Base-by-base conservation (phyloP, 2,113 vertebrate genomes). In the Micronycteris hirsuta region DNA sequence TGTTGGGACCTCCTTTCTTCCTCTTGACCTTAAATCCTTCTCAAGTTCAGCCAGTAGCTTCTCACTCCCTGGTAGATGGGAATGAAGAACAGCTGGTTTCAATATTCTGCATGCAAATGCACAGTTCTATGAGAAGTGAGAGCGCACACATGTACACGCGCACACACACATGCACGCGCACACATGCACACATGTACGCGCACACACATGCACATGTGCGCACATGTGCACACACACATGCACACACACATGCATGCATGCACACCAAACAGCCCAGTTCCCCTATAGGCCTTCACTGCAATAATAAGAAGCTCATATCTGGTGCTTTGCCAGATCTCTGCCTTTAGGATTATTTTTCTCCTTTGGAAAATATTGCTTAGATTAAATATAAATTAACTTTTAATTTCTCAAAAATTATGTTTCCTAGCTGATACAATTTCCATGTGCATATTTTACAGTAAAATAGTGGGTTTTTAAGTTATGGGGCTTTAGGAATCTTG, bases 301-400 rank as follows among this genome's bases (percentile, higher is more conserved):
- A 5, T 31, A 63, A 12, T 68, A 22, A 22, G 43, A 86, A 74
- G 14, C 17, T 86, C 24, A 61, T 15, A 31, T 88, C 41, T 73
- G 43, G n/a, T n/a, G n/a, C n/a, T n/a, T n/a, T n/a, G n/a, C n/a
- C n/a, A n/a, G n/a, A n/a, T n/a, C n/a, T 88, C 41, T 73, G 43
- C 20, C 26, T 92, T 85, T 76, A 28, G 71, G 9, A 54, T 76
- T 71, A 5, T 24, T 9, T 68, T 22, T 4, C 8, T 7, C 15
- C 22, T 68, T 68, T 85, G 87, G 56, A 96, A 88, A 91, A 15
- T 67, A 89, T 70, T 54, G 1, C 36, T 36, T 7, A 80, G 19
- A 90, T 94, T 54, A 90, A 87, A 82, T 85, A 36, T 13, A 96
- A 54, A 93, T 76, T 67, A 73, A 67, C 3, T 73, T 76, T 78